Evolutionary conservation across 2,113 vertebrate genomes (phyloP).

Genomic region (Protobothrops mucrosquamatus): DNA sequence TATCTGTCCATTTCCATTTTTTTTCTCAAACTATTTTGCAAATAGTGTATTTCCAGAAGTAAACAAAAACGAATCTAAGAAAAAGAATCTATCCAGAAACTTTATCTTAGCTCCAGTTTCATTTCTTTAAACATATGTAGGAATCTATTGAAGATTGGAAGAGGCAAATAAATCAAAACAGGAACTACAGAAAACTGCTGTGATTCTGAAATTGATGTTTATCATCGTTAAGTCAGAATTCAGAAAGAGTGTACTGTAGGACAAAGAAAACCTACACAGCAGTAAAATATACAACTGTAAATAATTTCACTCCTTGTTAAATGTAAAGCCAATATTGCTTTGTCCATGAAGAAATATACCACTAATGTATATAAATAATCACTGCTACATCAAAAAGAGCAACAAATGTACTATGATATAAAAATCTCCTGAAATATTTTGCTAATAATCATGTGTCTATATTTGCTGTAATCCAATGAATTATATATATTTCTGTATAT

Average conservation of each 20-base stretch:
- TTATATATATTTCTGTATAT: not conserved
- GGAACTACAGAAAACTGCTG: too few species aligned
- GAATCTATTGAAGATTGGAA: too few species aligned
- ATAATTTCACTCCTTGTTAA: not conserved
- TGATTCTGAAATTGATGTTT: too few species aligned
- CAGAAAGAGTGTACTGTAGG: not conserved
- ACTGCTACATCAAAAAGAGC: constrained; percentile 36
- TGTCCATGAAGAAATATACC: constrained; percentile 29
- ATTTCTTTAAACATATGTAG: too few species aligned
- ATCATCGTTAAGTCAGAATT: too few species aligned
- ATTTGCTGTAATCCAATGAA: not conserved
- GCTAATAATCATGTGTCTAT: constrained; percentile 28
- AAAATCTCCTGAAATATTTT: constrained; percentile 10
- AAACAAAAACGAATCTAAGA: too few species aligned
- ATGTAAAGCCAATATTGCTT: constrained; percentile 23
- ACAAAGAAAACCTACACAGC: not conserved
- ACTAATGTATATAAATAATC: constrained; percentile 11
- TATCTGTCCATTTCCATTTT: too few species aligned
- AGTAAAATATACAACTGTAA: not conserved
- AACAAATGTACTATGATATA: constrained; percentile 27
- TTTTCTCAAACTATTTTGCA: too few species aligned
- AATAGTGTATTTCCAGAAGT: too few species aligned
- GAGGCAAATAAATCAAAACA: too few species aligned
- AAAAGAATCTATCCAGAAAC: too few species aligned
- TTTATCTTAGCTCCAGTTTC: too few species aligned